Evolutionary conservation across 2,113 vertebrate species (phyloP), one percentile per base, ranked within the genome.

Genomic region (Neopipo cinnamomea): DNA sequence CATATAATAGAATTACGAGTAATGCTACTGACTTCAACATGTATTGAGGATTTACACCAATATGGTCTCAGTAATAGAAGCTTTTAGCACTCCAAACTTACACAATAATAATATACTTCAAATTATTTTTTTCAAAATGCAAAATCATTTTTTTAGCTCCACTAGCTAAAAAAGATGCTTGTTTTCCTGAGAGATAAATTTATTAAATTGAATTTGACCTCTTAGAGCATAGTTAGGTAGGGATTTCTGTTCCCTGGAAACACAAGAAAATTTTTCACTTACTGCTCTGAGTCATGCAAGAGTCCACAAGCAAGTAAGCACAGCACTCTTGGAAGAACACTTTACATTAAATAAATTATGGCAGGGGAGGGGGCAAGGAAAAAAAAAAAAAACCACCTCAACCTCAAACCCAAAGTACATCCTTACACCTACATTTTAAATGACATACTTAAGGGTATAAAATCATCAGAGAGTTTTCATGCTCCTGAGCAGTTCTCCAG

Each of bases 141-240:
- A 94, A 85, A 55, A 30, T 12, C 6, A 8, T 25, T 33, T 63
- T 31, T 41, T 15, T 24, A 1, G 3, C 24, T 25, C 41, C 24
- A 30, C 24, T 25, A 71, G 82, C 33, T 89, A 66, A 89, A 70
- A 85, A 78, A 71, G 30, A 74, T 39, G 31, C 23, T 72, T 93
- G 24, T 80, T 94, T 95, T 75, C 61, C 37, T 88, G 56, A 81
- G 44, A 94, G 28, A 82, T 87, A 53, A 71, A 82, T 82, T 76
- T 72, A 80, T 90, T 92, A 83, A 87, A 83, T 83, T 72, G 47
- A 88, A 79, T 89, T 66, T 91, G 84, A 92, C 78, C 67, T 89
- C 87, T 88, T 52, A 85, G 59, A 89, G 55, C 41, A 83, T 67
- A 91, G 39, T 88, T 88, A 81, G 37, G 62, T 49, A 92, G 55